Evolutionary conservation across 2,113 vertebrate species (phyloP).

Genomic region (Cochlearius cochlearius): DNA sequence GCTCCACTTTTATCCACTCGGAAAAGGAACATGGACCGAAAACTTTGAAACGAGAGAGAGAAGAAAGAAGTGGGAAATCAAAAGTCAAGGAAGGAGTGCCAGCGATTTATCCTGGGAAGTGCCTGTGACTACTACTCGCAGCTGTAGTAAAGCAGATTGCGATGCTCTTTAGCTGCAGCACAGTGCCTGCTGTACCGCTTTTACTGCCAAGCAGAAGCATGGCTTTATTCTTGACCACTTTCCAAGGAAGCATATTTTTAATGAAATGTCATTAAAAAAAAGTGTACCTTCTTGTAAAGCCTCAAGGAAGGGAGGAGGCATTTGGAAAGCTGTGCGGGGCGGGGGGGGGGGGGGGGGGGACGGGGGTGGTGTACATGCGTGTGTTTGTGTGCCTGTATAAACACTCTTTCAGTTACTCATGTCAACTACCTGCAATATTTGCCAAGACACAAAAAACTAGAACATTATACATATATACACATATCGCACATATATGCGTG

Average conservation of each 20-base stretch:
- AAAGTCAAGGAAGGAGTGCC: neutral
- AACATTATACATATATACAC: neutral
- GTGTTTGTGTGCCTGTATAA: neutral
- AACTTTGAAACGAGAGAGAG: neutral
- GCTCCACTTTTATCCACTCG: neutral
- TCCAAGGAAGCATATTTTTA: constrained; percentile 62
- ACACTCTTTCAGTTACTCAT: neutral
- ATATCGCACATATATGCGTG: rapidly evolving
- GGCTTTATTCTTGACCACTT: constrained; percentile 32
- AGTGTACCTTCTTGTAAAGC: constrained; percentile 43
- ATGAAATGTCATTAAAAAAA: constrained; percentile 54
- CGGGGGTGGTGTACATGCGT: neutral
- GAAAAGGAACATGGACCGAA: neutral
- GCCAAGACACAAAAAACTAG: neutral
- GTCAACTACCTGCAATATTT: neutral
- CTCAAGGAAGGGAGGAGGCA: neutral
- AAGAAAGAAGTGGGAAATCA: constrained; percentile 8
- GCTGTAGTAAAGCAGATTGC: constrained; percentile 18
- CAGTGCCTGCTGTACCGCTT: neutral
- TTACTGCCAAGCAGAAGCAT: constrained; percentile 47
- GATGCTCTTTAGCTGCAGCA: constrained; percentile 25
- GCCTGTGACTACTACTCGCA: constrained; percentile 1
- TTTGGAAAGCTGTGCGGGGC: neutral
- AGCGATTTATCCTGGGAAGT: neutral
- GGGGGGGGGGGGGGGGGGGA: too few relatives aligned